Percentiles rank a stretch among this genome's conserved stretches.
phyloP scores from a whole-genome alignment of 2,888 invertebrate species.

The Xylocampa areola region DNA sequence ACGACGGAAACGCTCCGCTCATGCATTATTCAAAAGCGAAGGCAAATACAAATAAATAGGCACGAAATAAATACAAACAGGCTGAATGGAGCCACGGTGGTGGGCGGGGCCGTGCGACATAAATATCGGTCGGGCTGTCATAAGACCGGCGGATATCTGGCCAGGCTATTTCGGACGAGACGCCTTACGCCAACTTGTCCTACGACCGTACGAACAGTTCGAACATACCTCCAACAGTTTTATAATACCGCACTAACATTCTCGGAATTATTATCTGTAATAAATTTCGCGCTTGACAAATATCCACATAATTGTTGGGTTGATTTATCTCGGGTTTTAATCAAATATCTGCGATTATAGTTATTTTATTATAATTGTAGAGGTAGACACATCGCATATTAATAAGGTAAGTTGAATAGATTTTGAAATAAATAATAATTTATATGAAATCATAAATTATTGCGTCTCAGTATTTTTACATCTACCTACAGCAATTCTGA shows the following conservation, averaged over 20 bases:
- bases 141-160: slow-evolving; percentile 83
- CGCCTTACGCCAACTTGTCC: slow-evolving; percentile 62
- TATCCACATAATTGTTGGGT: slow-evolving; percentile 51
- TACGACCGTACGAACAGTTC: slow-evolving; percentile 49
- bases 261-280: slow-evolving; percentile 52
- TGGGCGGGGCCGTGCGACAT: slow-evolving; percentile 88
- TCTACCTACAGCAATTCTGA: neutral
- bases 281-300: slow-evolving; percentile 60
- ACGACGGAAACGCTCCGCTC: slow-evolving; percentile 88
- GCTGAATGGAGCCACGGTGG: slow-evolving; percentile 87
- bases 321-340: slow-evolving; percentile 59
- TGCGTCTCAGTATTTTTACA: too few species aligned
- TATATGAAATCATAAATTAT: slow-evolving; percentile 14
- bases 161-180: slow-evolving; percentile 83
- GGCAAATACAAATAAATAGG: slow-evolving; percentile 90
- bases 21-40: slow-evolving; percentile 88
- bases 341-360: slow-evolving; percentile 55
- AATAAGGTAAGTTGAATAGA: slow-evolving; percentile 33
- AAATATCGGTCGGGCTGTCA: slow-evolving; percentile 87
- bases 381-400: slow-evolving; percentile 44
- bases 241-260: slow-evolving; percentile 52
- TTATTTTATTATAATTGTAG: slow-evolving; percentile 48
- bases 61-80: slow-evolving; percentile 89
- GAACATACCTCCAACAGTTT: slow-evolving; percentile 49
- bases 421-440: slow-evolving; percentile 36